Conservation (phyloP, 2,113 vertebrate species). For the Neodontobutis hainanensis region DNA sequence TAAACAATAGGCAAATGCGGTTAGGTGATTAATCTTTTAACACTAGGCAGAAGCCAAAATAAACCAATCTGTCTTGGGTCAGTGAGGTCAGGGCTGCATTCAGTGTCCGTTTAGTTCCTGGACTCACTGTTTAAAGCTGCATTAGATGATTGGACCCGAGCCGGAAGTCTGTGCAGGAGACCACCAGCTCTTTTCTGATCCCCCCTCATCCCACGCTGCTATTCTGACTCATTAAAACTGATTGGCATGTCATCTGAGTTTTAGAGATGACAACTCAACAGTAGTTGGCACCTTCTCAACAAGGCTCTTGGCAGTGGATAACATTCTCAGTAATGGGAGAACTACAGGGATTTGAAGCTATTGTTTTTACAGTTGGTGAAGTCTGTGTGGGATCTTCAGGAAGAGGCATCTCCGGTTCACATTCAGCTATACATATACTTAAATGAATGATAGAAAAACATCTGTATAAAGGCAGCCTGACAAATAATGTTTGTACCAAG, state of each 20-base stretch:
- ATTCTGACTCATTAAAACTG: slow-evolving; percentile 16
- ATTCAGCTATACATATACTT: background rate
- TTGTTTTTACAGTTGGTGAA: slow-evolving; percentile 12
- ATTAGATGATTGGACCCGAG: slow-evolving; percentile 28
- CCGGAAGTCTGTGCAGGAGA: slow-evolving; percentile 46
- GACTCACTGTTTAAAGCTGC: slow-evolving; percentile 10
- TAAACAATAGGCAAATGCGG: too few relatives aligned
- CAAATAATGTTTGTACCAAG: background rate
- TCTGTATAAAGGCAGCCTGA: background rate
- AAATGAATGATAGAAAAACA: background rate
- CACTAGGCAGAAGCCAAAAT: too few relatives aligned
- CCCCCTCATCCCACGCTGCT: slow-evolving; percentile 42
- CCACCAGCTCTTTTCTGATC: slow-evolving; percentile 38
- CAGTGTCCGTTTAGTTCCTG: background rate
- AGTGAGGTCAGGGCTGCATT: too few relatives aligned
- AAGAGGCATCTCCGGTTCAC: background rate
- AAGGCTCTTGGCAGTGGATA: slow-evolving; percentile 9
- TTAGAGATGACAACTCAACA: slow-evolving; percentile 44
- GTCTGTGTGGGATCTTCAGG: background rate
- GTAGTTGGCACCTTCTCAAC: slow-evolving; percentile 33
- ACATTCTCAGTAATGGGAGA: slow-evolving; percentile 18
- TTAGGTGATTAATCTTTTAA: too few relatives aligned
- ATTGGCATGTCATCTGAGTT: slow-evolving; percentile 39
- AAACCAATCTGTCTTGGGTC: too few relatives aligned
- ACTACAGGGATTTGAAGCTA: slow-evolving; percentile 3